phyloP scores from a whole-genome alignment of 2,113 vertebrate genomes.

The Bettongia penicillata region DNA sequence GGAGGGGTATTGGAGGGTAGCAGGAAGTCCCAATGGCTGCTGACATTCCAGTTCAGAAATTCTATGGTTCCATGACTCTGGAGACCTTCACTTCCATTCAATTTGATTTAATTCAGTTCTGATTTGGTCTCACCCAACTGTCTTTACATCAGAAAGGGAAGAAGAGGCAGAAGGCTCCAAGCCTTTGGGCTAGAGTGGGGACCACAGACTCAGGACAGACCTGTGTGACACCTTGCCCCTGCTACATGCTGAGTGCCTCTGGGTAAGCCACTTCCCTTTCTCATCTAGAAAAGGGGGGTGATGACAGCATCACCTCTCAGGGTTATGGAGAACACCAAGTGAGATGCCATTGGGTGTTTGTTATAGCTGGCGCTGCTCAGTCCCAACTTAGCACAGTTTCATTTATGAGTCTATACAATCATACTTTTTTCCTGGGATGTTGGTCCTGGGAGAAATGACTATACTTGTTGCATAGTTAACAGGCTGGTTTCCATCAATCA shows the following conservation, averaged over 20 bases:
- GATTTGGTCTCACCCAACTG: not conserved
- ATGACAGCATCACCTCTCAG: not conserved
- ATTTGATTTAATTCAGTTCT: not conserved
- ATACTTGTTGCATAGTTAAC: no score
- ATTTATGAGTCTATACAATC: not conserved
- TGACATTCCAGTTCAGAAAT: not conserved
- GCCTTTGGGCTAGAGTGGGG: not conserved
- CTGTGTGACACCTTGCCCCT: not conserved
- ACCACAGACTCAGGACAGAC: not conserved
- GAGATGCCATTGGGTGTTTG: not conserved
- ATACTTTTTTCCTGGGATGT: not conserved
- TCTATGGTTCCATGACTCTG: not conserved
- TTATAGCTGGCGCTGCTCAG: not conserved
- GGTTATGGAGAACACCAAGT: not conserved
- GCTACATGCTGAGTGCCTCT: not conserved
- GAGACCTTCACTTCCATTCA: not conserved
- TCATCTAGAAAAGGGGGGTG: not conserved
- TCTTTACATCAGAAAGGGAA: no score
- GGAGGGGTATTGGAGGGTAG: no score
- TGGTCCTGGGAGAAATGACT: not conserved
- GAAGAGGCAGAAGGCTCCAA: rapidly evolving
- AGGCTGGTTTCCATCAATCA: no score
- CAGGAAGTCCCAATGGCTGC: not conserved
- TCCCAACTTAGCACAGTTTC: not conserved
- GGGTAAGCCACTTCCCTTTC: not conserved